Conservation (phyloP, 2,888 invertebrate genomes). For the Drosophila villosipedis region DNA sequence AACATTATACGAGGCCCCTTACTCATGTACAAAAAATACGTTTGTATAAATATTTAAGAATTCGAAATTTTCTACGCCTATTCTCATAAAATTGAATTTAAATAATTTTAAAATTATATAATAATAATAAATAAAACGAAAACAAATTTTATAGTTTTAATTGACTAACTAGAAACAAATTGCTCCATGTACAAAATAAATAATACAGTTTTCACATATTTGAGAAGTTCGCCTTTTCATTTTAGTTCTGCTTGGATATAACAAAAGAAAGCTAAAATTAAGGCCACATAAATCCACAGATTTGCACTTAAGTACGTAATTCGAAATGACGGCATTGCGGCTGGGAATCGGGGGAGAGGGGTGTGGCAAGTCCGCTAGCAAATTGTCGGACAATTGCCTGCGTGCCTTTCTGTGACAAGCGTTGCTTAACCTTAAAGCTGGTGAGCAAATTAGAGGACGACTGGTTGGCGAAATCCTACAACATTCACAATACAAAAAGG, state of each 20-base stretch:
- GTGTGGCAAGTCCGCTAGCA: background rate
- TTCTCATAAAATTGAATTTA: no score
- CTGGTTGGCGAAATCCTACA: slow-evolving; percentile 34
- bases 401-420: slow-evolving; percentile 37
- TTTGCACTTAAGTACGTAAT: slow-evolving; percentile 58
- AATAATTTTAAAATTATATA: background rate
- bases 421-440: slow-evolving; percentile 52
- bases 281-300: slow-evolving; percentile 60
- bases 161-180: background rate
- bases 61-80: background rate
- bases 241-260: background rate
- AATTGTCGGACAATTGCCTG: slow-evolving; percentile 22
- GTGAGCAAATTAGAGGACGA: slow-evolving; percentile 55
- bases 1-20: no score
- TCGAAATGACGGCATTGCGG: slow-evolving; percentile 45
- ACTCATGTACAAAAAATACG: no score
- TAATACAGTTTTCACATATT: no score
- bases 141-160: background rate
- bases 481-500: slow-evolving; percentile 48
- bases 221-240: background rate
- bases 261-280: slow-evolving; percentile 22
- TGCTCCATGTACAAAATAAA: background rate
- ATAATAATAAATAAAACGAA: background rate
- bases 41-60: background rate
- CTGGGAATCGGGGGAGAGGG: background rate